phyloP scores from a whole-genome alignment of 2,113 vertebrate species.

The Myodes glareolus region DNA sequence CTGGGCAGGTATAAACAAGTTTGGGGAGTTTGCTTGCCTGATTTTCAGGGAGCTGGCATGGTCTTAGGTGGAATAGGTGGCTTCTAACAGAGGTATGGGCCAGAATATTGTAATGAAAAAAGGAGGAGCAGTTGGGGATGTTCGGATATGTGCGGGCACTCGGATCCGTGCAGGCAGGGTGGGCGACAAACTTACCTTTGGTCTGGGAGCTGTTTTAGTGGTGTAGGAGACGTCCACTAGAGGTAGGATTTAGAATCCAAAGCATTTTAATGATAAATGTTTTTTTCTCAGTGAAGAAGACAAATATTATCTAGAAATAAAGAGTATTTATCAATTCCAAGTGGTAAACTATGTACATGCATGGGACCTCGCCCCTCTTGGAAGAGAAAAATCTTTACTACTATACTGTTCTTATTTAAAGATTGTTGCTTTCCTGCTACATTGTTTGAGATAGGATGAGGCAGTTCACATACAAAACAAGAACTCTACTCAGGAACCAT shows the following conservation, averaged over 20 bases:
- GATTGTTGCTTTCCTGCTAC: not conserved
- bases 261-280: not conserved
- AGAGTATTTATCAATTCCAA: not conserved
- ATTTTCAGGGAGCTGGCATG: not conserved
- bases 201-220: not conserved
- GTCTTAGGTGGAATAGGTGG: not conserved
- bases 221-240: not conserved
- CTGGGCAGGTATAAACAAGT: not conserved
- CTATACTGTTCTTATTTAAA: not conserved
- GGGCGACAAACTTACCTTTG: not conserved
- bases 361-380: not conserved
- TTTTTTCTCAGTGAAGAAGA: not conserved
- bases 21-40: not conserved
- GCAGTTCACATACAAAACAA: no score
- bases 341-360: not conserved
- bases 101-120: not conserved
- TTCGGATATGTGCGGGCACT: not conserved
- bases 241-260: not conserved
- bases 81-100: not conserved
- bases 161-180: accelerated
- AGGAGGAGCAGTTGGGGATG: not conserved
- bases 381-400: not conserved
- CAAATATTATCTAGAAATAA: not conserved
- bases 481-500: not conserved
- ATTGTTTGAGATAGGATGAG: no score